phyloP scores from a whole-genome alignment of 2,113 vertebrate genomes.

The Serilophus lunatus region DNA sequence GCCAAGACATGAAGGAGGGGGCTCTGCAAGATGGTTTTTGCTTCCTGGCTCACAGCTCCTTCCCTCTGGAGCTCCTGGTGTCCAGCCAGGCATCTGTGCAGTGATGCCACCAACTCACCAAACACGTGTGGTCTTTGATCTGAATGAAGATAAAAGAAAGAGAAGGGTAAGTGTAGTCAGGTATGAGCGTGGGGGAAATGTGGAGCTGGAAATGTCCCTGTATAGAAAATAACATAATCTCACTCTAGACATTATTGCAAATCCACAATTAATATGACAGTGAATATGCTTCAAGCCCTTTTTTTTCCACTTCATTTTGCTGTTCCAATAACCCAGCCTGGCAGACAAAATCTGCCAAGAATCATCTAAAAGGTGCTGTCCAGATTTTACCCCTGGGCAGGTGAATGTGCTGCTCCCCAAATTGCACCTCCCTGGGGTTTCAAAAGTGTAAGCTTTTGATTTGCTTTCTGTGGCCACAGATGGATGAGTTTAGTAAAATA shows the following conservation, averaged over 20 bases:
- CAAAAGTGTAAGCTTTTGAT: neutral
- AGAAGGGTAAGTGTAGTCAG: neutral
- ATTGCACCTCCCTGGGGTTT: neutral
- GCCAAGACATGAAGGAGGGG: neutral
- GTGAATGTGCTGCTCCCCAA: neutral
- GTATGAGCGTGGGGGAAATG: fast-evolving
- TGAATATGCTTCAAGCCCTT: neutral
- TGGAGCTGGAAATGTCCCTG: neutral
- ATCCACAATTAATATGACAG: neutral
- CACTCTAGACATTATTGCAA: neutral
- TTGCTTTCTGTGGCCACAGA: neutral
- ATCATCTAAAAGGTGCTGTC: fast-evolving
- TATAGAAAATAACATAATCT: neutral
- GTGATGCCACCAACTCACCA: neutral
- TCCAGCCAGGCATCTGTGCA: neutral
- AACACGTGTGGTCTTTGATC: fast-evolving
- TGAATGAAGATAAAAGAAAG: neutral
- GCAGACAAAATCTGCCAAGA: neutral
- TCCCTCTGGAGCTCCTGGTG: neutral
- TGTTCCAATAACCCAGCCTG: neutral
- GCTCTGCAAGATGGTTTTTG: neutral
- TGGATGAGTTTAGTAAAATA: neutral
- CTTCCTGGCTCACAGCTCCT: neutral
- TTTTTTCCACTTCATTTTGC: neutral
- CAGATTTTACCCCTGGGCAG: neutral